Evolutionary conservation across 2,888 invertebrate genomes (phyloP).

Genomic region (Drosophila nigritarsus): DNA sequence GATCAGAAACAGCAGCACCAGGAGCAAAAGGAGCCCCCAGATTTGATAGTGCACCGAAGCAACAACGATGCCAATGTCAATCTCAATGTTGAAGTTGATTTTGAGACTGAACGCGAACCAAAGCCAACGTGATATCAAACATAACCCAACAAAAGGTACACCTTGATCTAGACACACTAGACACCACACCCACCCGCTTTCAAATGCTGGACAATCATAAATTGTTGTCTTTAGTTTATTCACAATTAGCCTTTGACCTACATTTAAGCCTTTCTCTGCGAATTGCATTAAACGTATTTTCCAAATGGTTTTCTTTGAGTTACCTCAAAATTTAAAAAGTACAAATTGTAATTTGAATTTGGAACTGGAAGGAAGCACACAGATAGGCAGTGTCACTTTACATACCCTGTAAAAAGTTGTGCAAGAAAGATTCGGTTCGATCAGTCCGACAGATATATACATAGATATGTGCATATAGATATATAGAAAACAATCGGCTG

Average conservation of each 20-base stretch:
- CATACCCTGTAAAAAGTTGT: not conserved
- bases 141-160: not conserved
- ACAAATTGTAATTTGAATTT: not conserved
- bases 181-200: constrained; percentile 24
- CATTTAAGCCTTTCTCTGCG: not conserved
- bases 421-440: not conserved
- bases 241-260: not conserved
- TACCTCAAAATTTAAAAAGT: not conserved
- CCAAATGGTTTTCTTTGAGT: not conserved
- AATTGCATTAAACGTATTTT: not conserved
- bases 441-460: not conserved
- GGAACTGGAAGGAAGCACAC: not conserved
- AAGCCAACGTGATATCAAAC: constrained; percentile 47
- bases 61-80: constrained; percentile 19
- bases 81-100: constrained; percentile 16
- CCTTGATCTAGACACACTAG: not conserved
- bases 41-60: constrained; percentile 51
- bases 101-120: constrained; percentile 38
- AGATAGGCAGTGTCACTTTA: not conserved
- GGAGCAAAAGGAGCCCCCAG: constrained; percentile 45
- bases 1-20: constrained; percentile 30
- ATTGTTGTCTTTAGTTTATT: not conserved
- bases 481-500: not conserved
- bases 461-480: not conserved
- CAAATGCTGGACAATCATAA: constrained; percentile 14